A percentile compares a stretch with the other conserved stretches of the same genome.
These are phyloP conservation scores for Phalera bucephala DNA, from an alignment of 2,888 invertebrate genomes.

Conservation along the genomic window DNA sequence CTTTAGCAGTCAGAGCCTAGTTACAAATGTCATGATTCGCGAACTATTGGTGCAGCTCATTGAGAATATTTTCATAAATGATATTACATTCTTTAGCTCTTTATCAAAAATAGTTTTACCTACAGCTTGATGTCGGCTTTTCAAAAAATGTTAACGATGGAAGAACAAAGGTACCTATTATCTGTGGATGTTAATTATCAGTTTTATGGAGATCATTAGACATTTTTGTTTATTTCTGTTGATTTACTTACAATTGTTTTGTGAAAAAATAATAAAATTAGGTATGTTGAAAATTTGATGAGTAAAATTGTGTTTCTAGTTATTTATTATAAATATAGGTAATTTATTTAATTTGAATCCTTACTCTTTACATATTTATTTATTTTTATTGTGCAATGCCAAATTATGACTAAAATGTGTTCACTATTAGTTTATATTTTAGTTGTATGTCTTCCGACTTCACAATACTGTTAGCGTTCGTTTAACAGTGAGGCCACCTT, in stretches of 20 bases:
- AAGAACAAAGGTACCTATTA: constrained; percentile 78
- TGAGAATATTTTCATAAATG: constrained; percentile 69
- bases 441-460: constrained; percentile 56
- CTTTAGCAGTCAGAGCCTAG: constrained; percentile 64
- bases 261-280: constrained; percentile 42
- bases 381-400: constrained; percentile 61
- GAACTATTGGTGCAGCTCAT: constrained; percentile 62
- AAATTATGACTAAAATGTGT: constrained; percentile 56
- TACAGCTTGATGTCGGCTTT: constrained; percentile 80
- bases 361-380: constrained; percentile 59
- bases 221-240: constrained; percentile 46
- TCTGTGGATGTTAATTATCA: constrained; percentile 64
- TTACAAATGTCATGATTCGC: constrained; percentile 56
- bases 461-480: constrained; percentile 51
- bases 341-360: constrained; percentile 48
- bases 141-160: constrained; percentile 78
- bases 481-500: constrained; percentile 55
- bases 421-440: constrained; percentile 61
- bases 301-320: constrained; percentile 56
- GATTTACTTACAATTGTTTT: constrained; percentile 49
- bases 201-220: constrained; percentile 44
- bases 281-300: constrained; percentile 38
- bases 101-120: constrained; percentile 67
- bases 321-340: constrained; percentile 45
- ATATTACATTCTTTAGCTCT: constrained; percentile 72